phyloP scores from a whole-genome alignment of 2,113 vertebrate genomes.

The Meleagris gallopavo region DNA sequence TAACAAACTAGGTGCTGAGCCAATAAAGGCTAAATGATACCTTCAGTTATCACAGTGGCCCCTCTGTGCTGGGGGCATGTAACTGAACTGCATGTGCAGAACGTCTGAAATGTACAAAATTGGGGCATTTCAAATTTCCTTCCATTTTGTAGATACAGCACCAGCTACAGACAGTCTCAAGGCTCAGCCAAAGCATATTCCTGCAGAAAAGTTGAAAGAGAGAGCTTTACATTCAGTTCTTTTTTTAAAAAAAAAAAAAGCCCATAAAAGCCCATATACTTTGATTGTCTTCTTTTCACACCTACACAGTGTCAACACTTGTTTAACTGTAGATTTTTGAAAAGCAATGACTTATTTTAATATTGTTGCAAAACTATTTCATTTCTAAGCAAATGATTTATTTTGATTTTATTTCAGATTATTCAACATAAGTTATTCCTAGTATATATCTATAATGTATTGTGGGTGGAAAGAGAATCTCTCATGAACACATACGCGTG shows the following conservation, averaged over 20 bases:
- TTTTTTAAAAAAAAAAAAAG: background rate
- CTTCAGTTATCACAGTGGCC: background rate
- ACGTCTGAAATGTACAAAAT: background rate
- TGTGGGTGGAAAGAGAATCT: conserved; percentile 44
- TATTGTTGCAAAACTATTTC: background rate
- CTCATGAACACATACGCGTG: conserved; percentile 54
- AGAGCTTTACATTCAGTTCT: background rate
- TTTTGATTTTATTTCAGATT: conserved; percentile 62
- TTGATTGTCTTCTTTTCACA: conserved; percentile 24
- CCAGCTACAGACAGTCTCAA: background rate
- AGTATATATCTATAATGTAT: background rate
- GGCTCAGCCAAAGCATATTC: background rate
- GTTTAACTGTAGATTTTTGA: conserved; percentile 19
- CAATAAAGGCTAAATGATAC: background rate
- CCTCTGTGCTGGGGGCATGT: background rate
- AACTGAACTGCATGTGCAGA: background rate
- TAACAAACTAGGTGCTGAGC: background rate
- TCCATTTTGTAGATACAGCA: background rate
- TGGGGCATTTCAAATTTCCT: background rate
- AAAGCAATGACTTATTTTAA: conserved; percentile 2
- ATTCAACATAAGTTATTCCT: conserved; percentile 42
- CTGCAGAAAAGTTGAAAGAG: background rate
- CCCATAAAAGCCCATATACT: background rate
- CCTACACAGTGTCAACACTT: conserved; percentile 45
- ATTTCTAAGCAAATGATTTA: conserved; percentile 13